phyloP scores from a whole-genome alignment of 1,140 invertebrate species.

The Babylonia areolata region DNA sequence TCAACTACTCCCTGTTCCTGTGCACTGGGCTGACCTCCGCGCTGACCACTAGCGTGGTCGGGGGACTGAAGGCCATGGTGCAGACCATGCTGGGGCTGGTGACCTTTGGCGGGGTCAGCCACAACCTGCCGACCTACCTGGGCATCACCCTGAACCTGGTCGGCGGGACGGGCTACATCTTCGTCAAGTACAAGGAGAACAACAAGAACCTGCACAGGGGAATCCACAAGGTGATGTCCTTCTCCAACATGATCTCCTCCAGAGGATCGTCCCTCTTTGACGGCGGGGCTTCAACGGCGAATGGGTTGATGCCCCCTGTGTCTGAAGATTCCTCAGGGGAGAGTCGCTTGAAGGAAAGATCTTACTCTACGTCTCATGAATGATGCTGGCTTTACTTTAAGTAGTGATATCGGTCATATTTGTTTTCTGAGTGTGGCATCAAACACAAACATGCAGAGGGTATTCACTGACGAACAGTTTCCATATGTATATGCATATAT shows the following conservation, averaged over 20 bases:
- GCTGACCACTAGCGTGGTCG: conserved; percentile 78
- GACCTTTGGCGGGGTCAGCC: conserved; percentile 77
- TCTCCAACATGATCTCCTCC: too few species aligned
- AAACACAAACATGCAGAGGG: too few species aligned
- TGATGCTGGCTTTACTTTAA: not conserved
- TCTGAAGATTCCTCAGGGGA: not conserved
- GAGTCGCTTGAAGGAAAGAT: not conserved
- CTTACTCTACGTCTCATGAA: not conserved
- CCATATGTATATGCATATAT: too few species aligned
- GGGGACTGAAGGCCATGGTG: conserved; percentile 76
- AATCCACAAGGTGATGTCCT: conserved; percentile 62
- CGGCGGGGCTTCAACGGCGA: not conserved
- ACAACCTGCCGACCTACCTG: conserved; percentile 66
- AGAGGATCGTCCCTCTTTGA: conserved; percentile 36
- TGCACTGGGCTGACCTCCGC: conserved; percentile 78
- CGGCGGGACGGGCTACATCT: conserved; percentile 76
- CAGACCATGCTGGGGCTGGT: conserved; percentile 78
- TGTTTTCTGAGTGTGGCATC: too few species aligned
- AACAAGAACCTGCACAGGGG: conserved; percentile 40
- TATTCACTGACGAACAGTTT: too few species aligned
- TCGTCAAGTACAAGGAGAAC: conserved; percentile 72
- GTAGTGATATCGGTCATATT: too few species aligned
- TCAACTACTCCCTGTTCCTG: conserved; percentile 78
- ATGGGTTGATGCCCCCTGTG: not conserved
- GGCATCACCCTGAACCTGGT: conserved; percentile 76